Percentiles rank a stretch among this genome's conserved stretches.
Evolutionary conservation across 2,113 vertebrate species (phyloP).

Genomic region (Dromaius novaehollandiae): DNA sequence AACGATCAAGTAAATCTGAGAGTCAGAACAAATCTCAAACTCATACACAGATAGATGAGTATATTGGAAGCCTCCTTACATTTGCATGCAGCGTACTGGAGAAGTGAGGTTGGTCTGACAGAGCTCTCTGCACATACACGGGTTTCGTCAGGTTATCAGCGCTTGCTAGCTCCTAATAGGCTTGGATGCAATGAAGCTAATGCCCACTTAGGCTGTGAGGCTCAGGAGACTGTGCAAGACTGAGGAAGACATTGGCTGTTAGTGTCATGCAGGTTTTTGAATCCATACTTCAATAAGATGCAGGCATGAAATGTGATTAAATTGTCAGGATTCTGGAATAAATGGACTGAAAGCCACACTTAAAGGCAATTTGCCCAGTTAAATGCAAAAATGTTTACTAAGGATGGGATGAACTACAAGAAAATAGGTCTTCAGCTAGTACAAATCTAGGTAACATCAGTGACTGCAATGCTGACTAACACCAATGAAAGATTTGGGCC

Average conservation of each 20-base stretch:
- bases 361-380: not conserved
- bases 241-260: not conserved
- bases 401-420: not conserved
- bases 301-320: not conserved
- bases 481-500: not conserved
- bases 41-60: rapidly evolving
- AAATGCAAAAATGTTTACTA: not conserved
- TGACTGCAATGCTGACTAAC: not conserved
- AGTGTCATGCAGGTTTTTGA: not conserved
- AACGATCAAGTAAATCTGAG: not conserved
- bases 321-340: not conserved
- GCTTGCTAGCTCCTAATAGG: not conserved
- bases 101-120: not conserved
- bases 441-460: not conserved
- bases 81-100: not conserved
- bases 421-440: not conserved
- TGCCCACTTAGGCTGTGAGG: not conserved
- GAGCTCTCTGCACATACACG: not conserved
- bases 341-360: not conserved
- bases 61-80: not conserved
- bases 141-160: not conserved
- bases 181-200: not conserved
- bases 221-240: not conserved
- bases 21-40: not conserved
- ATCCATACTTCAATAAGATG: not conserved